phyloP scores from a whole-genome alignment of 2,888 invertebrate species.

The Tipula helvola region DNA sequence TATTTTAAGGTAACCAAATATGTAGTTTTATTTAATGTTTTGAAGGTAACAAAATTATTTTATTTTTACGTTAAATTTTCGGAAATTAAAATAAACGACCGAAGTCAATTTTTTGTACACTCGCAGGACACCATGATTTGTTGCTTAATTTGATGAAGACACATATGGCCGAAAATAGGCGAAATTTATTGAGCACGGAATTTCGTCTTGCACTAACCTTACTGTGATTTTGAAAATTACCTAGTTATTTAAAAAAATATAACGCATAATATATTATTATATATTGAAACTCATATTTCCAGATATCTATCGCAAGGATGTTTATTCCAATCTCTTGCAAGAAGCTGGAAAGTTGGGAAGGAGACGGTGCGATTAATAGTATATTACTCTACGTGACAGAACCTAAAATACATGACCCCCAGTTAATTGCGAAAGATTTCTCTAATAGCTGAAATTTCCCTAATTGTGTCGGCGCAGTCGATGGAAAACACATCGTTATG shows the following conservation, averaged over 20 bases:
- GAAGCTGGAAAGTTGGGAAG: constrained; percentile 12
- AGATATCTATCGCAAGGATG: not conserved
- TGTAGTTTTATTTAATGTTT: not conserved
- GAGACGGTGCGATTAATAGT: constrained; percentile 14
- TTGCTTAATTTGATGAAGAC: not conserved
- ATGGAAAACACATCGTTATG: constrained; percentile 23
- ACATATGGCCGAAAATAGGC: not conserved
- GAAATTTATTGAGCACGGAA: not conserved
- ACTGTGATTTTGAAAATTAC: no score
- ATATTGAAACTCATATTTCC: not conserved
- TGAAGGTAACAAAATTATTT: not conserved
- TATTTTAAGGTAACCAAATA: not conserved
- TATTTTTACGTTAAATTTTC: not conserved
- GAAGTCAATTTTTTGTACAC: not conserved
- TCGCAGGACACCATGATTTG: not conserved
- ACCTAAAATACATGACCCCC: no score
- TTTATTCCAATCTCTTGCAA: not conserved
- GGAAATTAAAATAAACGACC: not conserved
- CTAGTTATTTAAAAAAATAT: not conserved
- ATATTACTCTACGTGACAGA: constrained; percentile 10
- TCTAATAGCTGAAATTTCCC: constrained; percentile 18
- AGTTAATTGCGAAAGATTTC: constrained; percentile 13
- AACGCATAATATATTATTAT: no score
- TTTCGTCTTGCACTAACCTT: no score
- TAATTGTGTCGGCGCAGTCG: constrained; percentile 22